phyloP scores from a whole-genome alignment of 2,797 vertebrate genomes.

The Columba guinea region DNA sequence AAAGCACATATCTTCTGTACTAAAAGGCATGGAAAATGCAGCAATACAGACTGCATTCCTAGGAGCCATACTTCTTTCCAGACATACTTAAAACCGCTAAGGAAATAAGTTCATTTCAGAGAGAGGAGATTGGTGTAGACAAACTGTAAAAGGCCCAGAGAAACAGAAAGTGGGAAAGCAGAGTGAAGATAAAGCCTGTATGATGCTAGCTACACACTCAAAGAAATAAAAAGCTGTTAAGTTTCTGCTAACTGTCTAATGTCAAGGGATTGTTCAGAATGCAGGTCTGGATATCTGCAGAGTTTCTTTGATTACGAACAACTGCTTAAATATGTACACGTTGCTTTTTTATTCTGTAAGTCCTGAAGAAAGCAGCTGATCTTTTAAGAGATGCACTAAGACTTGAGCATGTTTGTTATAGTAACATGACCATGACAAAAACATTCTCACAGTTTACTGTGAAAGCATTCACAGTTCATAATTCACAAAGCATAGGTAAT shows the following conservation, averaged over 20 bases:
- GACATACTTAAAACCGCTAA: not conserved
- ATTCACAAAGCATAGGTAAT: not conserved
- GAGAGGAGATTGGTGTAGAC: not conserved
- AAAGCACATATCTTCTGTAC: not conserved
- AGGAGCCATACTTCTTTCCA: not conserved
- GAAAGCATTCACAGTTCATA: not conserved
- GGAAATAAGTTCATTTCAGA: not conserved
- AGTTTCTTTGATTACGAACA: conserved; percentile 6
- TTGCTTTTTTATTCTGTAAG: not conserved
- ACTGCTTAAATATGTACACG: not conserved
- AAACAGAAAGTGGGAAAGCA: not conserved
- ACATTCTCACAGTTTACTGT: not conserved
- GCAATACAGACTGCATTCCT: not conserved
- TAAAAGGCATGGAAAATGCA: not conserved
- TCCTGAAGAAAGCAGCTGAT: not conserved
- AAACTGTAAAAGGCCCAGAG: not conserved
- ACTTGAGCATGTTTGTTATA: not conserved
- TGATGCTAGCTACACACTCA: not conserved
- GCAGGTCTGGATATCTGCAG: conserved; percentile 10
- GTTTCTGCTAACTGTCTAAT: not conserved
- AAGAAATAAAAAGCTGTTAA: not conserved
- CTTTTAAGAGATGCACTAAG: not conserved
- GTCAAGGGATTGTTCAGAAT: conserved; percentile 10
- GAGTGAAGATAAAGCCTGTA: not conserved
- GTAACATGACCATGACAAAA: not conserved